phyloP scores from a whole-genome alignment of 1,140 invertebrate species.

The Nymphalis io region DNA sequence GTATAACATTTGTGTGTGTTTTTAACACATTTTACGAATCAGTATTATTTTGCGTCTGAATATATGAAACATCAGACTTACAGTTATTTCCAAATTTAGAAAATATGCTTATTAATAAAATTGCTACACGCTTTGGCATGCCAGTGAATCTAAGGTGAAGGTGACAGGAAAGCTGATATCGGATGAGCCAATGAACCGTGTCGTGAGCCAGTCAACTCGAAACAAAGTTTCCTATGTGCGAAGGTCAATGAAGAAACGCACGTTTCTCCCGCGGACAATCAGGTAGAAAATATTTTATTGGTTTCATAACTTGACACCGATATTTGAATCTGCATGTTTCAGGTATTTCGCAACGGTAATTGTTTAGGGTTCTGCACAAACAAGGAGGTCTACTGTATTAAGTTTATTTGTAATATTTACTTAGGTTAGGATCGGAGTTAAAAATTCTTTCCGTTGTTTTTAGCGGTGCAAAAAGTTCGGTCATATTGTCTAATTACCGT shows the following conservation, averaged over 20 bases:
- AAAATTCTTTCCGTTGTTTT: too few relatives aligned
- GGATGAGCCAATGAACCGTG: constrained; percentile 37
- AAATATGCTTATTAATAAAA: neutral
- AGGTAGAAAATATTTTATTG: constrained; percentile 32
- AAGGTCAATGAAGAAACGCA: constrained; percentile 52
- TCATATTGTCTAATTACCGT: too few relatives aligned
- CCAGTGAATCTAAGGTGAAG: constrained; percentile 18
- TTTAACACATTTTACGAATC: too few relatives aligned
- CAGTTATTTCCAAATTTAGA: neutral
- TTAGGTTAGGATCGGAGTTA: too few relatives aligned
- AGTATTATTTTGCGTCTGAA: too few relatives aligned
- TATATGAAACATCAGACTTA: too few relatives aligned
- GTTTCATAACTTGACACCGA: constrained; percentile 33
- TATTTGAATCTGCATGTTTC: neutral
- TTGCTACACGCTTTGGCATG: neutral
- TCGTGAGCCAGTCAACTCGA: constrained; percentile 42
- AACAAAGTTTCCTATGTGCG: constrained; percentile 44
- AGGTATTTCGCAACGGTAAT: neutral
- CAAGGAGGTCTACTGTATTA: too few relatives aligned
- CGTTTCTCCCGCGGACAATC: constrained; percentile 37
- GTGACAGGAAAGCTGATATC: constrained; percentile 36
- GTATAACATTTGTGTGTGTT: too few relatives aligned
- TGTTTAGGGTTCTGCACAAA: too few relatives aligned
- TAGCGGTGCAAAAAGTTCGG: too few relatives aligned
- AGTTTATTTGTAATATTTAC: too few relatives aligned